phyloP scores from a whole-genome alignment of 2,113 vertebrate genomes.

The Megaptera novaeangliae region DNA sequence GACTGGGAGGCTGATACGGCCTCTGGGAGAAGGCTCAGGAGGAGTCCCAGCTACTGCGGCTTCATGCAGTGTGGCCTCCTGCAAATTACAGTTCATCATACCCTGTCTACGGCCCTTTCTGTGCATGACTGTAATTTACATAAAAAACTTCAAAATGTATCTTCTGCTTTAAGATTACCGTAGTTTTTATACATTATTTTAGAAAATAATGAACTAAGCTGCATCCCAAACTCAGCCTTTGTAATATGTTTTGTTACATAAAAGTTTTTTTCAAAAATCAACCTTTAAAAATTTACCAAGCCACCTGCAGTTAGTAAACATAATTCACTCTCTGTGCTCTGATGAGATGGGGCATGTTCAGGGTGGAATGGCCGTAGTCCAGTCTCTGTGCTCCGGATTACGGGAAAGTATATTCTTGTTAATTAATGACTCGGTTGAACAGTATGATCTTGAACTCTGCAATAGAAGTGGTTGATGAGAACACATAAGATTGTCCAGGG shows the following conservation, averaged over 20 bases:
- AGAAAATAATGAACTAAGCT: neutral
- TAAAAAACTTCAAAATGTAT: neutral
- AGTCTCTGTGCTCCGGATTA: neutral
- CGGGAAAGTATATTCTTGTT: neutral
- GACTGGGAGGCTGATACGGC: neutral
- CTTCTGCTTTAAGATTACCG: neutral
- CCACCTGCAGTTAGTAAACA: neutral
- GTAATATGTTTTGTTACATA: neutral
- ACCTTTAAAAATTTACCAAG: neutral
- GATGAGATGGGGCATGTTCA: no score
- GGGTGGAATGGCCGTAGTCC: no score
- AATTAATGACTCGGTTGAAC: neutral
- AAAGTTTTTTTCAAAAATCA: neutral
- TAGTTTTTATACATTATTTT: neutral
- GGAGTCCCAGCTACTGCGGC: fast-evolving
- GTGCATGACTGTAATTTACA: neutral
- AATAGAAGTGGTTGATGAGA: neutral
- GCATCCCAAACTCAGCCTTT: neutral
- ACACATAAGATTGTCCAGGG: neutral
- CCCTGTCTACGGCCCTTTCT: neutral
- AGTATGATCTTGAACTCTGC: neutral
- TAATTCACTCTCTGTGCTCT: neutral
- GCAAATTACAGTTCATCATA: fast-evolving
- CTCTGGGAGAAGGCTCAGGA: no score
- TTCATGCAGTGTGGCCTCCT: fast-evolving